Percentiles rank a stretch among this genome's conserved stretches.
phyloP scores from a whole-genome alignment of 2,113 vertebrate genomes.

The Microcebus lehilahytsara region DNA sequence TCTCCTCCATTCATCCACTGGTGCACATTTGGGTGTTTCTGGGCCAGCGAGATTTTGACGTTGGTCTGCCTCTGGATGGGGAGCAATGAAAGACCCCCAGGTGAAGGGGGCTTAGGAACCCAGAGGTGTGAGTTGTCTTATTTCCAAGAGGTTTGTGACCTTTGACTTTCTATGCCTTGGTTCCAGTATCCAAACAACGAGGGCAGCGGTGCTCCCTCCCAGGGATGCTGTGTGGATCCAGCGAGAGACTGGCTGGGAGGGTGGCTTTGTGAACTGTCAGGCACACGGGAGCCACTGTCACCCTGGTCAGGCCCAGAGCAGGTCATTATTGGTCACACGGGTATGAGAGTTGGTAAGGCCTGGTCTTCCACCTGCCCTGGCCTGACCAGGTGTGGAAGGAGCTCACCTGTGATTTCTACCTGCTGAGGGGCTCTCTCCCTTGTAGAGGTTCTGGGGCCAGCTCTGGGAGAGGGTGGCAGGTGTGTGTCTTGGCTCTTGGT shows the following conservation, averaged over 20 bases:
- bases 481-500: not conserved
- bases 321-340: not conserved
- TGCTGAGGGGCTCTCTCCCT: not conserved
- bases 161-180: not conserved
- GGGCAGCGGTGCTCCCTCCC: rapidly evolving
- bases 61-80: not conserved
- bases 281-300: not conserved
- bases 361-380: rapidly evolving
- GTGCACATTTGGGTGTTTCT: not conserved
- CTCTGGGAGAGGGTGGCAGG: not conserved
- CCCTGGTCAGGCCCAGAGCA: not conserved
- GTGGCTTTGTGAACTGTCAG: not conserved
- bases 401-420: not conserved
- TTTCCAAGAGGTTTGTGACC: not conserved
- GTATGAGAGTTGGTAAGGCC: not conserved
- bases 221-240: not conserved
- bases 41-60: not conserved
- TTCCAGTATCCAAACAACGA: not conserved
- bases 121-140: rapidly evolving
- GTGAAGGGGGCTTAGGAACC: not conserved
- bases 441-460: not conserved
- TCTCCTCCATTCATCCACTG: not conserved
- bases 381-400: not conserved
- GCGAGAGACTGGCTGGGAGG: not conserved
- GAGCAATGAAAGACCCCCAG: not conserved